These are phyloP conservation scores for Sorex araneus DNA, from an alignment of 2,113 vertebrate species.

Conservation along the genomic window DNA sequence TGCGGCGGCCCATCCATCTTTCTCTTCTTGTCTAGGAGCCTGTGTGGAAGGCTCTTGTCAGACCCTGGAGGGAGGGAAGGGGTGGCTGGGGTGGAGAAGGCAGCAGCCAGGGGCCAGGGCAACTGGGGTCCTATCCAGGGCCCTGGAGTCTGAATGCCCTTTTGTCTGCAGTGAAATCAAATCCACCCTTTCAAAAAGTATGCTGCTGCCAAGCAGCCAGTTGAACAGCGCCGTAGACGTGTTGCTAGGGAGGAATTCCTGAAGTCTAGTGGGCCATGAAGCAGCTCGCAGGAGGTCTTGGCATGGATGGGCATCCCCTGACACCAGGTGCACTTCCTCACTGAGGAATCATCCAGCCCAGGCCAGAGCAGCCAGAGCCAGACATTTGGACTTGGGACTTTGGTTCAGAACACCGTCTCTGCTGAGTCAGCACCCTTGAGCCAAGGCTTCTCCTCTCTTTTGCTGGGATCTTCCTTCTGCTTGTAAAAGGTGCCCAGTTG, in stretches of 20 bases:
- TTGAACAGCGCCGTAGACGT: background rate
- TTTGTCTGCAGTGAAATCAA: conserved; percentile 58
- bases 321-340: background rate
- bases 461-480: background rate
- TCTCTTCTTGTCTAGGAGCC: background rate
- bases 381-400: background rate
- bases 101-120: background rate
- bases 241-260: conserved; percentile 38
- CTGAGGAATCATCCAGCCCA: background rate
- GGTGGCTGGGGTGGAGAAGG: background rate
- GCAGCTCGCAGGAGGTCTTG: background rate
- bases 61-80: background rate
- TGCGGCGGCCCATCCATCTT: background rate
- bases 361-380: background rate
- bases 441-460: background rate
- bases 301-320: background rate
- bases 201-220: background rate
- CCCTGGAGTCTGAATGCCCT: conserved; percentile 8
- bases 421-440: background rate
- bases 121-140: background rate
- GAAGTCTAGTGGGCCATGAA: background rate
- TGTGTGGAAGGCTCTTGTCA: background rate
- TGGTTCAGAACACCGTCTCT: background rate
- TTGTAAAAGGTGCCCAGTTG: background rate
- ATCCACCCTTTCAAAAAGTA: conserved; percentile 42